Conservation (phyloP, 1,140 invertebrate genomes). For the Formica exsecta region DNA sequence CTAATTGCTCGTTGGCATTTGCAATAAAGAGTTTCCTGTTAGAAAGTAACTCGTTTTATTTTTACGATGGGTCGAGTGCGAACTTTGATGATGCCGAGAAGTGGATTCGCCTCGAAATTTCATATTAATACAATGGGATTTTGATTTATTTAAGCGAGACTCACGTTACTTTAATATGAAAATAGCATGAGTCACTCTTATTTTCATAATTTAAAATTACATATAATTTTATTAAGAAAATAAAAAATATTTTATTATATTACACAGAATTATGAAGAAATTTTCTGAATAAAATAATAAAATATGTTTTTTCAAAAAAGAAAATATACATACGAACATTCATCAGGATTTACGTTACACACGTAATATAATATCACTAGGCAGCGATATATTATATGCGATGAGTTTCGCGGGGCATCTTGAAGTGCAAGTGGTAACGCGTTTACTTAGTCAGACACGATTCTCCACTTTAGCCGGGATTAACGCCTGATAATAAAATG, state of each 20-base stretch:
- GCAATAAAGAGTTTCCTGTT: background rate
- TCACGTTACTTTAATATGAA: background rate
- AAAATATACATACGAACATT: background rate
- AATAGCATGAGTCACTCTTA: background rate
- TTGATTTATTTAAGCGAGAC: background rate
- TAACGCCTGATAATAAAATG: conserved; percentile 58
- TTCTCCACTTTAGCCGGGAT: conserved; percentile 56
- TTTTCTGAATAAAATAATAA: background rate
- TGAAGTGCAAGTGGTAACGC: conserved; percentile 41
- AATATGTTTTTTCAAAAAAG: background rate
- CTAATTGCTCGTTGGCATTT: background rate
- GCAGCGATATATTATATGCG: background rate
- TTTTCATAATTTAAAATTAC: background rate
- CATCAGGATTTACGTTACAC: background rate
- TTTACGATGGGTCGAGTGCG: background rate
- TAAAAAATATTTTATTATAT: background rate
- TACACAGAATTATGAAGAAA: background rate
- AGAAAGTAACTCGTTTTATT: background rate
- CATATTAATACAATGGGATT: background rate
- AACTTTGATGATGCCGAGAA: conserved; percentile 15
- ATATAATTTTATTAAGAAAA: background rate
- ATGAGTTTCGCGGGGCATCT: background rate
- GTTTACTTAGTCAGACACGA: conserved; percentile 56
- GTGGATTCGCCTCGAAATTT: background rate
- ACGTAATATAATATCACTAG: background rate